These are phyloP conservation scores for Ecdyonurus torrentis DNA, from an alignment of 2,888 invertebrate genomes.

Conservation along the genomic window DNA sequence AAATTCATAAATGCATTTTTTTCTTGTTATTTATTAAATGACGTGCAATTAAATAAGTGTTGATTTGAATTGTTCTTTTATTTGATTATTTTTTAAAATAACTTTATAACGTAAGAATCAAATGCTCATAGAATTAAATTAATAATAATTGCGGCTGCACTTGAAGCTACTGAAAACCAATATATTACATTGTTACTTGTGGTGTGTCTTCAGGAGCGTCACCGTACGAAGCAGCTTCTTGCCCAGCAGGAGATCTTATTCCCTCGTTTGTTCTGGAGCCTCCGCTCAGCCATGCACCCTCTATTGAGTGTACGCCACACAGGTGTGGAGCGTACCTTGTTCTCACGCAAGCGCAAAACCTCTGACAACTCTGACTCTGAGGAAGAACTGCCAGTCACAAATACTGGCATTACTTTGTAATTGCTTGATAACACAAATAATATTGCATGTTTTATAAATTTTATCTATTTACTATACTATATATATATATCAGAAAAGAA, in stretches of 20 bases:
- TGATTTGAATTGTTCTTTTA: background rate
- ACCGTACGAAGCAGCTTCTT: constrained; percentile 47
- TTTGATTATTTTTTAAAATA: background rate
- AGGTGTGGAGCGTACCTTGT: constrained; percentile 20
- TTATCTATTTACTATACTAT: too few relatives aligned
- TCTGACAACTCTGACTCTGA: background rate
- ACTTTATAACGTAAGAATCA: background rate
- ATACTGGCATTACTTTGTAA: too few relatives aligned
- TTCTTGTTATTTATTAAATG: background rate
- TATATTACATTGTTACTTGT: too few relatives aligned
- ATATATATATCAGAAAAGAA: too few relatives aligned
- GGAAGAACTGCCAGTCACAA: too few relatives aligned
- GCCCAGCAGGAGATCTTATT: constrained; percentile 57
- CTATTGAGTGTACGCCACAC: constrained; percentile 39
- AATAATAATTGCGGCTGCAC: too few relatives aligned
- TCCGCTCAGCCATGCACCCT: constrained; percentile 60
- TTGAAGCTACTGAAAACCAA: too few relatives aligned
- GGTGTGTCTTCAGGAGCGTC: constrained; percentile 30
- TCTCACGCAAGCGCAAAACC: background rate
- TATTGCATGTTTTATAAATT: too few relatives aligned
- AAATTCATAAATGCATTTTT: background rate
- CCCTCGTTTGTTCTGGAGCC: constrained; percentile 55
- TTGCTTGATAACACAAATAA: too few relatives aligned
- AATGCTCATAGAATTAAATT: too few relatives aligned
- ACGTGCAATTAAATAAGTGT: background rate